phyloP scores from a whole-genome alignment of 2,888 invertebrate genomes.

The Unio delphinus region DNA sequence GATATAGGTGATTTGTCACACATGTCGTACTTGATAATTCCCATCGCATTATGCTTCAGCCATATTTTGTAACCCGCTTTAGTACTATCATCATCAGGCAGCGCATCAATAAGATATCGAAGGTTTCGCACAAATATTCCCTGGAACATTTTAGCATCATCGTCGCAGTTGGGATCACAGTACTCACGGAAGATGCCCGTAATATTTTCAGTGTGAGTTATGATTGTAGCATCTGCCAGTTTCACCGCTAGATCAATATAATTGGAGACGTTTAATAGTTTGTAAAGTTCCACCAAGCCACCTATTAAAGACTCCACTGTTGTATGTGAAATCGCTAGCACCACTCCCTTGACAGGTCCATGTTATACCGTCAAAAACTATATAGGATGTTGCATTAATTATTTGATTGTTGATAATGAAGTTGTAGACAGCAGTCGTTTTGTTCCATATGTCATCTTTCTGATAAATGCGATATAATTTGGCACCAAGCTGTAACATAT shows the following conservation, averaged over 20 bases:
- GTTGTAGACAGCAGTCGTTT: constrained; percentile 30
- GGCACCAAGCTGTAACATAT: constrained; percentile 37
- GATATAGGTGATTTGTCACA: constrained; percentile 38
- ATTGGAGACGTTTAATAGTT: constrained; percentile 20
- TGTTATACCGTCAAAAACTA: constrained; percentile 34
- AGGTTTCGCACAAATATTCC: constrained; percentile 45
- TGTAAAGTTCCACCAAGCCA: constrained; percentile 42
- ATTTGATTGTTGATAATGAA: constrained; percentile 38
- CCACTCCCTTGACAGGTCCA: constrained; percentile 26
- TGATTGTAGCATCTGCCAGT: constrained; percentile 35
- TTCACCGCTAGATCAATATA: constrained; percentile 38
- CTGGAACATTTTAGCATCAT: constrained; percentile 47
- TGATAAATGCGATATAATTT: constrained; percentile 39
- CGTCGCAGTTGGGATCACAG: constrained; percentile 42
- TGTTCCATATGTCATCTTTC: constrained; percentile 19
- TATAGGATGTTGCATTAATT: constrained; percentile 37
- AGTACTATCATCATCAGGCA: constrained; percentile 18
- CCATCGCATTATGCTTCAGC: constrained; percentile 34
- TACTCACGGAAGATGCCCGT: constrained; percentile 42
- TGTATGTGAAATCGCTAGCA: constrained; percentile 38
- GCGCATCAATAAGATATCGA: constrained; percentile 39
- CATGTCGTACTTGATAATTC: constrained; percentile 31
- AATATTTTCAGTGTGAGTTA: constrained; percentile 23
- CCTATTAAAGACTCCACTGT: constrained; percentile 40
- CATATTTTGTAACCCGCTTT: constrained; percentile 33